Percentiles rank a stretch among this genome's conserved stretches.
phyloP scores from a whole-genome alignment of 2,888 invertebrate species.

The Diplazon laetatorius region DNA sequence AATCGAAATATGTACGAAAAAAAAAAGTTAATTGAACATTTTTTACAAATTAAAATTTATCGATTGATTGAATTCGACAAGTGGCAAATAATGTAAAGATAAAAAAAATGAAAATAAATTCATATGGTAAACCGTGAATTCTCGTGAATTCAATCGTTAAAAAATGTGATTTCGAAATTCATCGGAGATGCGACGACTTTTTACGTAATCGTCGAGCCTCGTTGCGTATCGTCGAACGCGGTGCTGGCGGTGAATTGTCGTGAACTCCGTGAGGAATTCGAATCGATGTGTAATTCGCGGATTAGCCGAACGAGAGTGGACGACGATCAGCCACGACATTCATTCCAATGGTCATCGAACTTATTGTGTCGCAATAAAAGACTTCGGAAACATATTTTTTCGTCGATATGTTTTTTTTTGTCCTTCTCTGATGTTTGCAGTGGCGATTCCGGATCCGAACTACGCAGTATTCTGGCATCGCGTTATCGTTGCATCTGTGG shows the following conservation, averaged over 20 bases:
- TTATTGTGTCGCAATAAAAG: conserved; percentile 3
- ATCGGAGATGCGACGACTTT: neutral
- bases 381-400: neutral
- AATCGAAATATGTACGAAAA: too few species aligned
- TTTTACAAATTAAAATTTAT: too few species aligned
- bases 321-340: neutral
- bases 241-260: neutral
- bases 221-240: neutral
- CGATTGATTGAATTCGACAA: too few species aligned
- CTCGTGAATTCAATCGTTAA: neutral
- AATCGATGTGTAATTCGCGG: conserved; percentile 6
- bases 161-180: conserved; percentile 13
- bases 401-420: too few species aligned
- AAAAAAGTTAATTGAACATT: too few species aligned
- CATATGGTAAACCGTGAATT: neutral
- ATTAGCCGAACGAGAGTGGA: neutral
- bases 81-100: too few species aligned
- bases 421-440: neutral
- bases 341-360: conserved; percentile 25
- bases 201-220: conserved; percentile 6
- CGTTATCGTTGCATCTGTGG: conserved; percentile 4
- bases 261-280: conserved; percentile 10
- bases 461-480: conserved; percentile 14
- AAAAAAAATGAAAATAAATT: too few species aligned
- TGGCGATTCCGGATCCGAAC: neutral